Evolutionary conservation across 2,113 vertebrate species (phyloP), one percentile per base, ranked within the genome.

Genomic region (Benitochromis conjunctus): DNA sequence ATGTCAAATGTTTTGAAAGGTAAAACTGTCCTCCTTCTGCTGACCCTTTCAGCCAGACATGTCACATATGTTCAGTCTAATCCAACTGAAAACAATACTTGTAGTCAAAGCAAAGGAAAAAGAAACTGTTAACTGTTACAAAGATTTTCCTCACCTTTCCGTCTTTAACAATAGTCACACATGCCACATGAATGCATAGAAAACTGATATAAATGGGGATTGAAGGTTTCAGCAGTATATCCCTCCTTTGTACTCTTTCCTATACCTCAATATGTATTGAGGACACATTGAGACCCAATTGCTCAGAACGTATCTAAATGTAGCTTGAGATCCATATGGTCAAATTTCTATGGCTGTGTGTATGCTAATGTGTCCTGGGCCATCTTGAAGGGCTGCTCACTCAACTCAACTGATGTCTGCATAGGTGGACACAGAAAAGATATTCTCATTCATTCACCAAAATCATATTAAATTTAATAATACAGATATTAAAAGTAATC

Each of bases 1-100:
- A 89, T 90, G 86, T 89, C 86, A 84, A 57, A 86, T 82, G 57
- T n/a, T 90, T 55, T 36, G 21, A 91, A 91, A 84, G 57, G 64
- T 91, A 76, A 87, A 83, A 80, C 57, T 69, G 53, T 88, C 69
- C 82, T 13, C 46, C 24, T 88, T 51, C 58, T 60, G 46, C 46
- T 78, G 81, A 88, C 78, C 62, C 77, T n/a, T 66, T 79, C 60
- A 60, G 57, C 41, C 81, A 57, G 24, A 80, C 34, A 48, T 87
- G 83, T 80, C 85, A 79, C 60, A 84, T 64, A 57, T 79, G 11
- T 60, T 88, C 57, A 66, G 9, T 62, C 18, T 64, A 66, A 88
- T 71, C 38, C 2, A 4, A 78, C 80, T 31, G 55, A 14, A 34
- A 74, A 43, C 36, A 80, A 57, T 31, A 14, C 19, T n/a, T 81